Conservation (phyloP, 2,797 vertebrate species). For the Leptoclinus maculatus region DNA sequence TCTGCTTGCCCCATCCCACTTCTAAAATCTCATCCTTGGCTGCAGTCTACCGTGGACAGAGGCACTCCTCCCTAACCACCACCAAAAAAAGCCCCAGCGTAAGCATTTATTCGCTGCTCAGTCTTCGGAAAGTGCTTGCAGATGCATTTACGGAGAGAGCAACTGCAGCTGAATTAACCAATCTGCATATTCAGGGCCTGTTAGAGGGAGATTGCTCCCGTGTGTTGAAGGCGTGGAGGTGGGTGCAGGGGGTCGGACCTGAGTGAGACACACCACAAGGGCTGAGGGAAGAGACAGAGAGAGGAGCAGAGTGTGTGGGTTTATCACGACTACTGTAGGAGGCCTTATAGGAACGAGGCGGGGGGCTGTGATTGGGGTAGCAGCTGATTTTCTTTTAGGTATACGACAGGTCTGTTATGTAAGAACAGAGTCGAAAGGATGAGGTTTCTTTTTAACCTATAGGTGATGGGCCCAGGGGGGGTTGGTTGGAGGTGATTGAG, state of each 20-base stretch:
- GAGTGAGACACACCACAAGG: conserved; percentile 53
- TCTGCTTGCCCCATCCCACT: conserved; percentile 59
- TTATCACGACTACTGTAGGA: conserved; percentile 67
- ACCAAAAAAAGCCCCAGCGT: conserved; percentile 69
- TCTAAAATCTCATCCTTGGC: conserved; percentile 73
- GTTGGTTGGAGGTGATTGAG: conserved; percentile 54
- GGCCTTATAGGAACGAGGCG: conserved; percentile 49
- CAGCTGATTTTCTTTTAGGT: conserved; percentile 62
- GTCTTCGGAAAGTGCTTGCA: conserved; percentile 85
- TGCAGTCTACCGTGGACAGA: conserved; percentile 69
- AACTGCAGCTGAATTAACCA: conserved; percentile 85
- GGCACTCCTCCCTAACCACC: conserved; percentile 58
- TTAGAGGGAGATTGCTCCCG: conserved; percentile 69
- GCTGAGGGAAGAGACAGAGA: conserved; percentile 34
- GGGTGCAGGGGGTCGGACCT: conserved; percentile 38
- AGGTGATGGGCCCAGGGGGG: conserved; percentile 52
- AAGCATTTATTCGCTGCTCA: conserved; percentile 84
- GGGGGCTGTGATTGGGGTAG: conserved; percentile 55
- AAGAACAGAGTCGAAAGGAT: conserved; percentile 51
- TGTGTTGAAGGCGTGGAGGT: conserved; percentile 65
- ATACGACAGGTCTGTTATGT: conserved; percentile 72
- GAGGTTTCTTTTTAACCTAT: conserved; percentile 47
- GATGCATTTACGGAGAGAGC: conserved; percentile 82
- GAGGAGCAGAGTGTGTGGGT: conserved; percentile 43
- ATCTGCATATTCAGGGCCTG: conserved; percentile 84